A percentile compares a stretch with the other conserved stretches of the same genome.
Conservation (phyloP, 2,797 vertebrate genomes). For the Gadopsis bispinosus region DNA sequence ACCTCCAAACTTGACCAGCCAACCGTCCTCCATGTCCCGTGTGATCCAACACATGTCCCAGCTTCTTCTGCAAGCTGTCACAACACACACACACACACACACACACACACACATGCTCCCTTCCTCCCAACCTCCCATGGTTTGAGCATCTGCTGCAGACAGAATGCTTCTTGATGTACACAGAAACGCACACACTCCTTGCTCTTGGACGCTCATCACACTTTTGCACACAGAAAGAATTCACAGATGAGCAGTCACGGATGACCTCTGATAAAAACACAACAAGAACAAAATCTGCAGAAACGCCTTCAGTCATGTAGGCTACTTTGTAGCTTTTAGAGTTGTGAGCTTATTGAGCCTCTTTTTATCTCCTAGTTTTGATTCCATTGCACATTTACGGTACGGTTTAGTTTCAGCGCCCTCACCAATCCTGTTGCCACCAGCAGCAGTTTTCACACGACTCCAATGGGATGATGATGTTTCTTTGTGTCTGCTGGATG, state of each 20-base stretch:
- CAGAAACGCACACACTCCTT: conserved; percentile 39
- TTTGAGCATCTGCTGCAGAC: conserved; percentile 81
- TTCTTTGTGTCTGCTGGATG: conserved; percentile 13
- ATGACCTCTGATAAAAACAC: conserved; percentile 40
- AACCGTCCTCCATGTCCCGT: conserved; percentile 59
- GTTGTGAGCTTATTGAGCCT: background rate
- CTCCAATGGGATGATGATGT: background rate
- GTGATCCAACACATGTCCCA: conserved; percentile 66
- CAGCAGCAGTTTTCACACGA: conserved; percentile 1
- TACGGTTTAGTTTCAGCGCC: background rate
- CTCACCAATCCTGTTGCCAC: background rate
- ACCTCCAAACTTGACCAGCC: conserved; percentile 50
- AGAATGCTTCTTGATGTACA: conserved; percentile 67
- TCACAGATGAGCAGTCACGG: conserved; percentile 22
- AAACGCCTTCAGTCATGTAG: background rate
- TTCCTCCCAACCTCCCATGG: conserved; percentile 63
- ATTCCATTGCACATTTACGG: background rate
- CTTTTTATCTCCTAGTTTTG: background rate
- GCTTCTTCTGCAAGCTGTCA: conserved; percentile 69
- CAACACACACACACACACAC: conserved; percentile 30
- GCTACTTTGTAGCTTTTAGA: background rate
- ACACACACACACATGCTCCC: conserved; percentile 42
- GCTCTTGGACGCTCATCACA: conserved; percentile 34
- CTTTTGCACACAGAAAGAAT: conserved; percentile 25
- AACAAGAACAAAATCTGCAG: conserved; percentile 5